Conservation (phyloP, 2,888 invertebrate genomes). For the Rotaria socialis region DNA sequence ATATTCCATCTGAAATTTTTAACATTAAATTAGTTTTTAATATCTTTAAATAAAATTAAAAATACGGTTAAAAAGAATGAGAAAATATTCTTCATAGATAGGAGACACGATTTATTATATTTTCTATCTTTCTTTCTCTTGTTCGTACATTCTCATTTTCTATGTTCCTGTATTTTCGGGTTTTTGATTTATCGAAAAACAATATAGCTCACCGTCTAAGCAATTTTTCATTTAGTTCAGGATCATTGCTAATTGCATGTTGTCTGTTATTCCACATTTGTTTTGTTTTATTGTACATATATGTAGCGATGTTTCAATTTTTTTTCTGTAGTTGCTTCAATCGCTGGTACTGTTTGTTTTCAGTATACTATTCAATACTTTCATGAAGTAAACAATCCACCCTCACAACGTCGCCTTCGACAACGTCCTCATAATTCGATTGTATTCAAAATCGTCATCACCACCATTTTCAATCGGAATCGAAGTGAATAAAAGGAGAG, state of each 20-base stretch:
- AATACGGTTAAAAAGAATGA: neutral
- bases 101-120: neutral
- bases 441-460: neutral
- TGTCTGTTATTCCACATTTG: neutral
- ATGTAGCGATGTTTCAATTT: neutral
- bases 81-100: neutral
- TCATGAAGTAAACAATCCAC: neutral
- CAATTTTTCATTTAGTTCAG: neutral
- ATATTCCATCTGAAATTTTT: conserved; percentile 20
- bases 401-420: neutral
- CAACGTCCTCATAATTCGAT: neutral
- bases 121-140: too few relatives aligned
- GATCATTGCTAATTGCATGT: neutral
- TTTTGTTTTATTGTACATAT: neutral
- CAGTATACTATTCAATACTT: neutral
- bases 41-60: too few relatives aligned
- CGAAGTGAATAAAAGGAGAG: neutral
- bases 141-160: neutral
- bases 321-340: neutral
- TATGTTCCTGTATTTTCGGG: neutral
- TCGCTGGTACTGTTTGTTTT: neutral
- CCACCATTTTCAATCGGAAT: conserved; percentile 26
- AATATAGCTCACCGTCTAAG: neutral
- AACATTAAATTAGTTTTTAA: neutral
- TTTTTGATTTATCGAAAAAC: neutral